Evolutionary conservation across 2,113 vertebrate species (phyloP), one percentile per base, ranked within the genome.

Genomic region (Microtus oregoni): DNA sequence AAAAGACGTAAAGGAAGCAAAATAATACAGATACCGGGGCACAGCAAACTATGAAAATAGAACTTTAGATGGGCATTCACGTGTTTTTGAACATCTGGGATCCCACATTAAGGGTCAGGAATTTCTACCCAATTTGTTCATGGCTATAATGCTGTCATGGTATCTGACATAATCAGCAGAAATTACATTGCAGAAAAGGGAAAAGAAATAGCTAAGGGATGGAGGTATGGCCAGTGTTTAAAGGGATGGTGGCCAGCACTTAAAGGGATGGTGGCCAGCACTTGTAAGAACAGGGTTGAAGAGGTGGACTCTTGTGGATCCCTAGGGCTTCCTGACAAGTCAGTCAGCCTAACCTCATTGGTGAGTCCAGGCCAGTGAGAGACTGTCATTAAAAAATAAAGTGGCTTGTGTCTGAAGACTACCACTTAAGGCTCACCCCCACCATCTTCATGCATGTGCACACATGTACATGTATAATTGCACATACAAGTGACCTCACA

Each of bases 81-180:
- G 32, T n/a, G 7, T 11, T 58, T 41, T 30, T 10, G 44, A 44
- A 28, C 13, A 68, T 78, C 41, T 32, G 8, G n/a, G 15, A 10
- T 52, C 44, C 44, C 72, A 61, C 58, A 47, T 22, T 14, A 38
- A 82, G 28, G 50, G n/a, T 55, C 65, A 32, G 41, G 50, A 65
- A 73, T 82, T 63, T 92, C 78, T 78, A 67, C 35, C 28, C 55
- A 50, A 86, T 72, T 61, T 73, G 67, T 61, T 91, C n/a, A 89
- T 8, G 52, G 44, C 10, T 44, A 5, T 35, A 26, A 44, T 85
- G 44, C 67, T 89, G 12, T 47, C 70, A 55, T 15, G 24, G 75
- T 50, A 12, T 35, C 44, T 32, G 44, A 28, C 61, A 72, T 28
- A 55, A 55, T 68, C 30, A 30, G 15, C 26, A 89, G n/a, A 61